Base-by-base conservation (phyloP, 2,888 invertebrate genomes). In the Amphipoea lucens region DNA sequence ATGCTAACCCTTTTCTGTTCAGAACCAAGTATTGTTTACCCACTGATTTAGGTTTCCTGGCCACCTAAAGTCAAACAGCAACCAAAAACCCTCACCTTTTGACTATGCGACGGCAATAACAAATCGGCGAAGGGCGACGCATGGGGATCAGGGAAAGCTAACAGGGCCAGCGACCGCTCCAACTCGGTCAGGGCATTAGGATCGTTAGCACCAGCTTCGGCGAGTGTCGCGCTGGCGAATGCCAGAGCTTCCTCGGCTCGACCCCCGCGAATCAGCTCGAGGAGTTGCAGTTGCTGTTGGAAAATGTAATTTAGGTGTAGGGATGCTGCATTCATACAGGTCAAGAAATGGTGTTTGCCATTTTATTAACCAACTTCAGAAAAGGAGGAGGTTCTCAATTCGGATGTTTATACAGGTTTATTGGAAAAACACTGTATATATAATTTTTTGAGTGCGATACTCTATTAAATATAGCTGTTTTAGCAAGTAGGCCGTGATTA, bases 91-190 rank as follows among this genome's bases (percentile, higher is more conserved):
- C 76, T 76, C 6, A 98, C 98, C 97, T 99, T 99, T 96, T 99
- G 99, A 91, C 99, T 97, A 92, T 99, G 99, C 20, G 99, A 98
- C 23, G 99, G 98, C 90, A 99, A 98, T 81, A 99, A 96, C 63
- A 99, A 97, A 94, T 99, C 99, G 36, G 99, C 98, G 96, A 99
- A 99, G 0, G 99, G 99, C 87, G 99, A 99, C 78, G 98, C 98
- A 89, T 98, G 98, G 0, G 99, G 99, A 92, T 99, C 99, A 83
- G 99, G 99, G 95, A 99, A 99, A 11, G 99, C 99, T 36, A 99
- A 95, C 76, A 99, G 96, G 0, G 99, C 99, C 76, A 99, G 97
- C 0, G 99, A 99, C 82, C 99, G 97, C 95, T 99, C 99, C 78
- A 99, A 95, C 95, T 99, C 99, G 0, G 96, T 96, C 23, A 97